Evolutionary conservation across 1,140 invertebrate genomes (phyloP).

Genomic region (Watersipora subatra): DNA sequence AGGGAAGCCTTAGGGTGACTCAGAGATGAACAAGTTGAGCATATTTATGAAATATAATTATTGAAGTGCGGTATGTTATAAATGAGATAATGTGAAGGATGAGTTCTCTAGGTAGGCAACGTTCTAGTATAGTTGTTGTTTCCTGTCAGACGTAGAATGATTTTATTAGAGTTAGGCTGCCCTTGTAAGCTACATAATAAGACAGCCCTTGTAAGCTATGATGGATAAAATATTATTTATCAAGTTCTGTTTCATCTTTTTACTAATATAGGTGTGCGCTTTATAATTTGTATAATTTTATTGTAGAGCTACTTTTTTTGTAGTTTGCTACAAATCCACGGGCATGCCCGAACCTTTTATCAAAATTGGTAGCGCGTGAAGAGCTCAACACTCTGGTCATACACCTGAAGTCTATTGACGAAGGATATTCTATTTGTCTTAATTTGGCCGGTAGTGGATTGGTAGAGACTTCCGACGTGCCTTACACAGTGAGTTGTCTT

Average conservation of each 20-base stretch:
- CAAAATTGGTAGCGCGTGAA: conserved; percentile 67
- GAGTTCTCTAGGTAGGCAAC: no score
- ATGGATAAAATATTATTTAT: no score
- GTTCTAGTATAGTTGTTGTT: no score
- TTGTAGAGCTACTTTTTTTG: neutral
- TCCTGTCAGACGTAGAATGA: no score
- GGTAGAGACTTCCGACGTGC: conserved; percentile 41
- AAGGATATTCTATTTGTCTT: conserved; percentile 73
- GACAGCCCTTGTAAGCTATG: neutral
- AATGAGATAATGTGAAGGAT: no score
- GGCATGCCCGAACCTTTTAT: conserved; percentile 62
- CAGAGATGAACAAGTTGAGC: neutral
- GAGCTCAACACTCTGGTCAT: conserved; percentile 73
- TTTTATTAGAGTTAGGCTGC: neutral
- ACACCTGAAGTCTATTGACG: conserved; percentile 77
- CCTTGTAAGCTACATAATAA: neutral
- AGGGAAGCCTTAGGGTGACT: neutral
- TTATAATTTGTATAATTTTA: neutral
- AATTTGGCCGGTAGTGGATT: conserved; percentile 45
- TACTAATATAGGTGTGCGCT: no score
- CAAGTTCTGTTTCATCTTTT: no score
- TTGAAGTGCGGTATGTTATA: no score
- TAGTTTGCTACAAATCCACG: neutral
- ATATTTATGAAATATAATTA: neutral
- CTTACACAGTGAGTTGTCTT: conserved; percentile 45